Percentiles rank a stretch among this genome's conserved stretches.
phyloP scores from a whole-genome alignment of 2,888 invertebrate genomes.

The Noctuana brunneofusca region DNA sequence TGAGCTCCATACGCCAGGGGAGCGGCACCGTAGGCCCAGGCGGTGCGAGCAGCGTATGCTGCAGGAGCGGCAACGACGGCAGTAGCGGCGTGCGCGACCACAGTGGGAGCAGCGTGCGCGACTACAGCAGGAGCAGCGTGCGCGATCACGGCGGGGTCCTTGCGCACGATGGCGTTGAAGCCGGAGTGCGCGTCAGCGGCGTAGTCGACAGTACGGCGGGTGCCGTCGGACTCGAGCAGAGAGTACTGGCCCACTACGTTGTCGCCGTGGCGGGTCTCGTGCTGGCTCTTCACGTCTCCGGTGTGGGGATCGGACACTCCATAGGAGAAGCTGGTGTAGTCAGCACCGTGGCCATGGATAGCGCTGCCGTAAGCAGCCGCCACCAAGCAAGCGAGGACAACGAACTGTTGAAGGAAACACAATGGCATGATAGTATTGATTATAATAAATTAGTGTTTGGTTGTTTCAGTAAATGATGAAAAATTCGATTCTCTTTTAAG shows the following conservation, averaged over 20 bases:
- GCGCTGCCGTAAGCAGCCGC: not conserved
- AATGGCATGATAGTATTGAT: too few species aligned
- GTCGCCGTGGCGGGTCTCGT: constrained; percentile 85
- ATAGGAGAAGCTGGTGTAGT: not conserved
- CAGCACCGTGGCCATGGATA: not conserved
- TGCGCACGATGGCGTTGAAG: constrained; percentile 81
- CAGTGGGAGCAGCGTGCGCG: too few species aligned
- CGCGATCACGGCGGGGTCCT: constrained; percentile 65
- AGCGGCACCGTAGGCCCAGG: constrained; percentile 54
- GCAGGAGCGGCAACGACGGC: constrained; percentile 40
- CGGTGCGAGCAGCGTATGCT: constrained; percentile 53
- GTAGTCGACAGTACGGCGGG: constrained; percentile 85
- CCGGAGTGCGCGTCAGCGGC: constrained; percentile 78
- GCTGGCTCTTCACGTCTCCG: constrained; percentile 82
- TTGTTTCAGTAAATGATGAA: too few species aligned
- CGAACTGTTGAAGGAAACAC: not conserved
- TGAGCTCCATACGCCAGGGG: constrained; percentile 49
- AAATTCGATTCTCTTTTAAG: too few species aligned
- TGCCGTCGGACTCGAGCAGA: constrained; percentile 83
- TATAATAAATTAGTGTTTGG: too few species aligned
- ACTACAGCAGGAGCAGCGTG: constrained; percentile 42
- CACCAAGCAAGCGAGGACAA: not conserved
- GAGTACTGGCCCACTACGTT: constrained; percentile 82
- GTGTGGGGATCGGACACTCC: constrained; percentile 67
- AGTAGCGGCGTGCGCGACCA: too few species aligned